Base-by-base conservation (phyloP, 2,888 invertebrate genomes). In the Drosophila subquinaria region DNA sequence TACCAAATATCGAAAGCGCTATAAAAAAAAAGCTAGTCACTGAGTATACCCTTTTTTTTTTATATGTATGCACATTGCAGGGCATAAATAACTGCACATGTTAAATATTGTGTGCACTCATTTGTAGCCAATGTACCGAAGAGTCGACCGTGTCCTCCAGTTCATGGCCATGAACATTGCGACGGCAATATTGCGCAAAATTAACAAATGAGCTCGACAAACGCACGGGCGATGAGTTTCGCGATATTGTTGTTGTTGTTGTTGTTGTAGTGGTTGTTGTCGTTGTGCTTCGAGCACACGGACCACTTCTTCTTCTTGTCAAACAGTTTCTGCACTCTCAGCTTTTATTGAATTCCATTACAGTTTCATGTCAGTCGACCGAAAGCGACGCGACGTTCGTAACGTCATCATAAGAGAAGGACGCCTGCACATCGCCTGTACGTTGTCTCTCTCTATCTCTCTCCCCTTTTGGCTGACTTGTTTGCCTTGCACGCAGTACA, bases 301-400 rank as follows among this genome's bases (percentile, higher is more conserved):
- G 23, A 57, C 60, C 35, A 51, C 36, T 63, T 63, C 51, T 57
- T 56, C 56, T 57, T 70, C 76, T 82, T 88, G 81, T 85, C 89
- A 81, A 87, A 81, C 85, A 62, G 69, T 81, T 84, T 89, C 76
- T 82, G 86, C 88, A 89, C 86, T 89, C 88, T 89, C 86, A 86
- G 84, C 90, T 85, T 89, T 85, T 88, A 85, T 85, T 89, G 90
- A 85, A 89, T 88, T 85, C 90, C 90, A 89, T 82, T 85, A 88
- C 88, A 79, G 84, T 81, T 81, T 87, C 84, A 89, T 84, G 84
- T 86, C 86, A 81, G 67, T 62, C 75, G 70, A 59, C 51, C 76
- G 61, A 66, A 60, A 23, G 66, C 52, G 35, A n/a, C 59, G 66
- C 59, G 27, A n/a, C 55, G 71, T 48, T 60, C 52, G 79, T 78